Percentiles rank a stretch among this genome's conserved stretches.
Evolutionary conservation across 2,113 vertebrate species (phyloP).

Genomic region (Cyprinodon brontotheroides): DNA sequence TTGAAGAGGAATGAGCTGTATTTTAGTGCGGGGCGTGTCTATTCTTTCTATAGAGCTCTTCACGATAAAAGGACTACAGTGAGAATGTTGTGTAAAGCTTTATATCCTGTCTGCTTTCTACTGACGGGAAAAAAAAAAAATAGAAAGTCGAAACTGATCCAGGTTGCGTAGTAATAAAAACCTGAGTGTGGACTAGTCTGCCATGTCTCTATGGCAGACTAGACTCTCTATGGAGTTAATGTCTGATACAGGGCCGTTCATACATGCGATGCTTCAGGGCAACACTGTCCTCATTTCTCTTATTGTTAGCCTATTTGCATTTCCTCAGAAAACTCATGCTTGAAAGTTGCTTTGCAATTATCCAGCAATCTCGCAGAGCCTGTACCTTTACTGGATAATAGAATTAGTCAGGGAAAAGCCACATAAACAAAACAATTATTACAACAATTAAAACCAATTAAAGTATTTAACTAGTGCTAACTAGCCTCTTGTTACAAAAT

Average conservation of each 20-base stretch:
- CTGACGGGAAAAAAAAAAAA: neutral
- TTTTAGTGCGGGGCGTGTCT: conserved; percentile 47
- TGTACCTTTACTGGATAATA: no score
- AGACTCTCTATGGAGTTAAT: neutral
- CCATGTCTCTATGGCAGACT: neutral
- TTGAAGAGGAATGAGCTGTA: conserved; percentile 16
- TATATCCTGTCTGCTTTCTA: neutral
- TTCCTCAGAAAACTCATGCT: no score
- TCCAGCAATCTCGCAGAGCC: neutral
- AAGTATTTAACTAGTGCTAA: no score
- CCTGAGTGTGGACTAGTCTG: neutral
- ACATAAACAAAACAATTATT: no score
- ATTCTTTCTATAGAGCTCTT: neutral
- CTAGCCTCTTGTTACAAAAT: no score
- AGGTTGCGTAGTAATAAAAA: neutral
- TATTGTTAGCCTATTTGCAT: no score
- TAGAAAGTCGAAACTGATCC: neutral
- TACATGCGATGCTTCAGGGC: no score
- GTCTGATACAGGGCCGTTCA: neutral
- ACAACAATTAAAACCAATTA: no score
- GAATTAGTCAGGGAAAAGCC: neutral
- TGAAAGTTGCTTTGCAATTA: neutral
- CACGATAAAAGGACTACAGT: neutral
- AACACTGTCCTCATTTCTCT: neutral
- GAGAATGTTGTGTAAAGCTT: neutral